These are phyloP conservation scores for Mycetomoellerius zeteki DNA, from an alignment of 1,140 invertebrate genomes.

Conservation along the genomic window DNA sequence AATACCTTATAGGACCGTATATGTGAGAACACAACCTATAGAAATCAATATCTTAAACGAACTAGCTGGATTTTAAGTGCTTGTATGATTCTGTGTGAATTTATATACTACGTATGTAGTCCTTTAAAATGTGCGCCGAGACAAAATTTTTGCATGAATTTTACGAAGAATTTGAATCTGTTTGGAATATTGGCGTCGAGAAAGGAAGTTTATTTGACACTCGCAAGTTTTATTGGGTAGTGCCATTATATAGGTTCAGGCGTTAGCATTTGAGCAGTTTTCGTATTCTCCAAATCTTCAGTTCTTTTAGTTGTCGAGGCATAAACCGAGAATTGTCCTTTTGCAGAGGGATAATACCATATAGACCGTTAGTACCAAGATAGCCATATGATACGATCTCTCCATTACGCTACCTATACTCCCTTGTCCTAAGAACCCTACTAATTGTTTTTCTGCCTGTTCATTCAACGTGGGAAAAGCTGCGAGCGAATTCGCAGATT, in stretches of 20 bases:
- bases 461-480: slow-evolving; percentile 68
- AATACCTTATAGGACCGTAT: too few relatives aligned
- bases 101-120: too few relatives aligned
- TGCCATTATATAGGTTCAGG: slow-evolving; percentile 53
- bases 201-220: slow-evolving; percentile 32
- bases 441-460: slow-evolving; percentile 73
- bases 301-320: not conserved
- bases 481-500: slow-evolving; percentile 49
- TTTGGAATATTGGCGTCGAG: not conserved
- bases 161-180: slow-evolving; percentile 22
- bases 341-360: slow-evolving; percentile 70
- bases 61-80: too few relatives aligned
- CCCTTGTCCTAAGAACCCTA: slow-evolving; percentile 56
- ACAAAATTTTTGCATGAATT: not conserved
- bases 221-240: slow-evolving; percentile 53
- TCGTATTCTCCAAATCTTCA: slow-evolving; percentile 43
- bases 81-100: too few relatives aligned
- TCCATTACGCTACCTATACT: slow-evolving; percentile 68
- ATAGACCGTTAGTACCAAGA: slow-evolving; percentile 74
- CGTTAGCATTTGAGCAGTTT: slow-evolving; percentile 58
- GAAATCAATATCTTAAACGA: too few relatives aligned
- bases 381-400: slow-evolving; percentile 70
- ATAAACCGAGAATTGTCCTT: slow-evolving; percentile 55
- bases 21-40: too few relatives aligned
- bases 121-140: not conserved